Evolutionary conservation across 2,888 invertebrate genomes (phyloP), one percentile per base, ranked within the genome.

Genomic region (Morpho deidamia): DNA sequence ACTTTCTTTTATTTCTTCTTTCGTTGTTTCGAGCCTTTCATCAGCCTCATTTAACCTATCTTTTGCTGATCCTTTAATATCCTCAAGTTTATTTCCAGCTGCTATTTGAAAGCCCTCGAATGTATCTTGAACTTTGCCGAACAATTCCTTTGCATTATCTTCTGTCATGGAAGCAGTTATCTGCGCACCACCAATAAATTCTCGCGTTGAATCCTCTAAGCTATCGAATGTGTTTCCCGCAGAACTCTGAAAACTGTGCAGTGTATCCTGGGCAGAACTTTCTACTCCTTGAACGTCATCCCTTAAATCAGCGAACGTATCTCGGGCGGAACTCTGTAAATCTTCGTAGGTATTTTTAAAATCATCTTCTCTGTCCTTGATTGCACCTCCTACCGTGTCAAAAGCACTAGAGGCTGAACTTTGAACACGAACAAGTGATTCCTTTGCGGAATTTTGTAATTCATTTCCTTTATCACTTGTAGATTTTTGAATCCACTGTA

Each of bases 141-240:
- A 88, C 11, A 89, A 63, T 44, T 83, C 78, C 51, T 81, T 82
- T 0, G 81, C 76, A 50, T 63, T 66, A 8, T 73, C 67, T 47
- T 79, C 80, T n/a, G 68, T 70, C 41, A 72, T 78, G 2, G 69
- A 68, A 41, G 70, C 57, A 23, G 72, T 53, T 32, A 63, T 71
- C 60, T 76, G 81, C 10, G 68, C 69, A n/a, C 74, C 76, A 5
- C 78, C 76, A 7, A 77, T 62, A 37, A 77, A 74, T 60, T 87
- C 80, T 45, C 74, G 72, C 0, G 81, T 75, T 0, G 88, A 88
- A 60, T 89, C 86, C 39, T 88, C 89, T 50, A 89, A 72, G 61
- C 88, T 88, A 49, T 87, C 89, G 47, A 88, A 89, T 1, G 88
- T 89, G 54, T 89, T 83, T 7, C 88, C 88, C 1, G 89, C 87